Base-by-base conservation (phyloP, 2,888 invertebrate genomes). In the Caenorhabditis sp. region DNA sequence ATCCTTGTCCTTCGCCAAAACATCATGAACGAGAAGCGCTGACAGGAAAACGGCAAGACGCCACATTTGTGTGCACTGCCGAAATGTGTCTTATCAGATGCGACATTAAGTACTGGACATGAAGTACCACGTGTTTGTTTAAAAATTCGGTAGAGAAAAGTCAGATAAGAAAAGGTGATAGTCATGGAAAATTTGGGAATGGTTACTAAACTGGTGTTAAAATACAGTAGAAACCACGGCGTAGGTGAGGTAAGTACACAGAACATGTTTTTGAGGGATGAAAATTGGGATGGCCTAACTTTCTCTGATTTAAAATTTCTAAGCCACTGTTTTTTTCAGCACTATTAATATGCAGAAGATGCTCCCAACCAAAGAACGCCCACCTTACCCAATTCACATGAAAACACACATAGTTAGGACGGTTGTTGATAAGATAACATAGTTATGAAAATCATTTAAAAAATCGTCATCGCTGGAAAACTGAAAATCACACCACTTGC, bases 71-170 rank as follows among this genome's bases (percentile, higher is more conserved):
- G 5, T 44, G 54, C n/a, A n/a, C n/a, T 19, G 44, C 14, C 41
- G 68, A 66, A 16, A 8, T 59, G 41, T 16, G 41, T 56, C 31
- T 69, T 66, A 59, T 44, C 54, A 51, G 12, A 68, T 54, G 31
- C 44, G 51, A 31, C 59, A 41, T 77, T 77, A 63, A 63, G 68
- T 77, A 63, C 51, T 61, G 24, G n/a, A n/a, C n/a, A n/a, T n/a
- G n/a, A n/a, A n/a, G 51, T 69, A 77, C 77, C 79, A 79, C 79
- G 79, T 79, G 79, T 79, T 72, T 64, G 51, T 61, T 31, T 31
- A 3, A 16, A 24, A 49, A 28, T 68, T 56, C 38, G 58, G 19
- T 26, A 41, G 38, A 41, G 73, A 73, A 59, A 59, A 72, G 68
- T n/a, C n/a, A n/a, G 24, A 56, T 14, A 12, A n/a, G 12, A 35